Percentiles rank a stretch among this genome's conserved stretches.
Conservation (phyloP, 53 echinoderm and acorn worm species). For the Zoroaster sp. region DNA sequence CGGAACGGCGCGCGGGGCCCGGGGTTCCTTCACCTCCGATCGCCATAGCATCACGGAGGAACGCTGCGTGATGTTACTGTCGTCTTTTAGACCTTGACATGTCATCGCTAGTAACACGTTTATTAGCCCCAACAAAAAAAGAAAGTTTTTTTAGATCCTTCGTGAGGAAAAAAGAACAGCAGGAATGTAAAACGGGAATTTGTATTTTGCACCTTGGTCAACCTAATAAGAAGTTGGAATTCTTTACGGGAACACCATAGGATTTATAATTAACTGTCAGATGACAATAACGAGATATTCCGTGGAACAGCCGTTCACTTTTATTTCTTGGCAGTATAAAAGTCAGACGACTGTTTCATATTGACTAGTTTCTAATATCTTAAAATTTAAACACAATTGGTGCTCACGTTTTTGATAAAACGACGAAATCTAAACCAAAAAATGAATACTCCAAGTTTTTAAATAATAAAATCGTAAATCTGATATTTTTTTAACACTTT, state of each 20-base stretch:
- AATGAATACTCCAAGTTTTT: no score
- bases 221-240: not conserved
- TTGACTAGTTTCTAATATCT: no score
- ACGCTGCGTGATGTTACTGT: constrained; percentile 12
- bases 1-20: not conserved
- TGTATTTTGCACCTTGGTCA: not conserved
- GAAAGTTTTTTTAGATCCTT: not conserved
- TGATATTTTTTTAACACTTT: no score
- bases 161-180: not conserved
- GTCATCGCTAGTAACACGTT: not conserved
- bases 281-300: no score
- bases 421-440: no score
- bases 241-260: no score
- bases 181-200: not conserved
- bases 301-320: not conserved
- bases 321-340: not conserved
- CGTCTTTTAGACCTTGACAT: not conserved
- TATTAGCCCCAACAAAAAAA: not conserved
- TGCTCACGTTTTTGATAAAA: no score
- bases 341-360: constrained; percentile 28
- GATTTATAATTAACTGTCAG: no score
- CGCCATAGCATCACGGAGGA: constrained; percentile 32
- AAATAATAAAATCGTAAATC: no score
- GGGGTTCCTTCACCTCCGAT: constrained; percentile 29
- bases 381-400: no score